phyloP scores from a whole-genome alignment of 2,797 vertebrate genomes.

The Poeciliopsis infans region DNA sequence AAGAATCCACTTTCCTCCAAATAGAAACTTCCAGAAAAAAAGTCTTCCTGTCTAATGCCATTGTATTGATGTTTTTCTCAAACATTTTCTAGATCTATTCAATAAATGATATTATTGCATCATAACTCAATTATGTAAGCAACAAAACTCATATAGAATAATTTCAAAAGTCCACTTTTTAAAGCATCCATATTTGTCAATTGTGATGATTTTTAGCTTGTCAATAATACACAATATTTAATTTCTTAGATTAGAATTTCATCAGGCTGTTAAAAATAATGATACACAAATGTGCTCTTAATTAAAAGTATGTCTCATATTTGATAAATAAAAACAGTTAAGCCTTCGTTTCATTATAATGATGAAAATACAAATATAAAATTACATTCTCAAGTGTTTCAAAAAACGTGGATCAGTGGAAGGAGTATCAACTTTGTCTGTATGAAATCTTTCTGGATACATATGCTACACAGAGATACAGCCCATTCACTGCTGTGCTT shows the following conservation, averaged over 20 bases:
- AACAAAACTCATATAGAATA: neutral
- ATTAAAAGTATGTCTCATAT: neutral
- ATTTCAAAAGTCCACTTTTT: neutral
- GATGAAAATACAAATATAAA: neutral
- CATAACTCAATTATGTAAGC: neutral
- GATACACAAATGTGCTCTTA: neutral
- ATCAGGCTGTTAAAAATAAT: neutral
- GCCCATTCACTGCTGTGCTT: slow-evolving; percentile 12
- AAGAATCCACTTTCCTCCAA: neutral
- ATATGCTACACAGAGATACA: neutral
- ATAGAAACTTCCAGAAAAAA: neutral
- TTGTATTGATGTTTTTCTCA: neutral
- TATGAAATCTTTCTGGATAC: neutral
- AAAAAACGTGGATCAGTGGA: neutral
- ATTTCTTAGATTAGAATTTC: neutral
- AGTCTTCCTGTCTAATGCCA: no score
- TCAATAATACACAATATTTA: neutral
- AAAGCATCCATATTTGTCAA: neutral
- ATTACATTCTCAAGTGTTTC: neutral
- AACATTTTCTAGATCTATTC: neutral
- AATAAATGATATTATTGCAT: neutral
- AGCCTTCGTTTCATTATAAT: neutral
- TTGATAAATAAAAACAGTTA: neutral
- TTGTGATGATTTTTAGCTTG: neutral
- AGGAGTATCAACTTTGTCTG: slow-evolving; percentile 7